Conservation (phyloP, 2,113 vertebrate genomes). For the Petroica traversi region DNA sequence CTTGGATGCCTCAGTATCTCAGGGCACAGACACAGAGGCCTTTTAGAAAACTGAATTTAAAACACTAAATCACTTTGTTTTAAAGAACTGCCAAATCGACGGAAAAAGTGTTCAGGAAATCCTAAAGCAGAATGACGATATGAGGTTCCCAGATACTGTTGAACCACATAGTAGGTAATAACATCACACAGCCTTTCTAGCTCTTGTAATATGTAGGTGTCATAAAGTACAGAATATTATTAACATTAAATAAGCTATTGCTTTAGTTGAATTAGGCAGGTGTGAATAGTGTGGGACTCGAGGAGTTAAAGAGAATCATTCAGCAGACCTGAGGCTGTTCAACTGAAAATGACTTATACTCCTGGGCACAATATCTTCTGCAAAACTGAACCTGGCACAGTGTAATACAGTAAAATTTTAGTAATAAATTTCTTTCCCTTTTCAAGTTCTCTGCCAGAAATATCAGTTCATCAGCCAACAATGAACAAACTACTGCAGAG, state of each 20-base stretch:
- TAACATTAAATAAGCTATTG: background rate
- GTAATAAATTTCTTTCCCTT: slow-evolving; percentile 45
- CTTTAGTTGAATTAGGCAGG: background rate
- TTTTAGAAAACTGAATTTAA: background rate
- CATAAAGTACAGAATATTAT: background rate
- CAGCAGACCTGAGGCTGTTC: background rate
- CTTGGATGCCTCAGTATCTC: background rate
- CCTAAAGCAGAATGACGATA: background rate
- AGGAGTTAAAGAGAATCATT: slow-evolving; percentile 39
- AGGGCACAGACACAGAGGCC: background rate
- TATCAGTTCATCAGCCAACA: slow-evolving; percentile 14
- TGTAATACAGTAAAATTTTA: slow-evolving; percentile 12
- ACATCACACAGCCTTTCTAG: background rate
- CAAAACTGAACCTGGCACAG: slow-evolving; percentile 12
- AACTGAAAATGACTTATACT: slow-evolving; percentile 11
- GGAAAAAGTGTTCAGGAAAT: slow-evolving; percentile 23
- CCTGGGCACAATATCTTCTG: slow-evolving; percentile 19
- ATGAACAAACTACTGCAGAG: background rate
- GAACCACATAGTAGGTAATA: background rate
- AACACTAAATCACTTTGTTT: background rate
- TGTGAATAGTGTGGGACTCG: background rate
- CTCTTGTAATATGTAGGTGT: background rate
- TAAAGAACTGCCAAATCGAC: background rate
- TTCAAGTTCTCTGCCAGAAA: slow-evolving; percentile 12
- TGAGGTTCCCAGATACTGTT: background rate